Evolutionary conservation across 1,140 invertebrate species (phyloP), one percentile per base, ranked within the genome.

Genomic region (Yoshiicerus persimilis): DNA sequence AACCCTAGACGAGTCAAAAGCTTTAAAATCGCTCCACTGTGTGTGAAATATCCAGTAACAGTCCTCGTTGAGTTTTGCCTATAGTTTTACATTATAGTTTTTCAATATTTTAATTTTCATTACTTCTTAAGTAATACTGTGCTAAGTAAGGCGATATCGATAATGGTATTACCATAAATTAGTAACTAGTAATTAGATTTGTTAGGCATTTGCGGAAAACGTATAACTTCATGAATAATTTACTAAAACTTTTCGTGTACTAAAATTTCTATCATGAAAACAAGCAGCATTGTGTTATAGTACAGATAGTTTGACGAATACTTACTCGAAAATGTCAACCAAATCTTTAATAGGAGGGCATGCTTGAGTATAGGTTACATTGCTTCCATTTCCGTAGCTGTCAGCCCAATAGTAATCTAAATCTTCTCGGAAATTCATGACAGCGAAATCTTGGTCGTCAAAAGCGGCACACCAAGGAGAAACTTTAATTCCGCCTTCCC

Each of bases 11-110:
- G 94, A 11, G 96, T 93, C 84, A 97, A 92, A 30, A 98, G 91
- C 92, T 98, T 98, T 3, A 97, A 92, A 86, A 97, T 91, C 1
- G 97, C 96, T 20, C 97, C 97, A 11, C 97, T 97, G 93, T 98
- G 97, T 6, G 96, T 95, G 92, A 98, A 98, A 91, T 97, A 95
- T 83, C 96, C 95, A 8, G 95, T 94, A 34, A 95, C 94, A 1
- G 36, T 86, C 70, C 75, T 80, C 9, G 34, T 36, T 1, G 70
- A 80, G 32, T 80, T 80, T 20, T 80, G 3, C 20, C 75, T 80
- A n/a, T n/a, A n/a, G n/a, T n/a, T n/a, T n/a, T n/a, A n/a, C n/a
- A n/a, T n/a, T n/a, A n/a, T n/a, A n/a, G n/a, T n/a, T n/a, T n/a
- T n/a, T n/a, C n/a, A n/a, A n/a, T n/a, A n/a, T n/a, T n/a, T n/a